Percentiles rank a stretch among this genome's conserved stretches.
Conservation (phyloP, 2,113 vertebrate genomes). For the Scartelaos histophorus region DNA sequence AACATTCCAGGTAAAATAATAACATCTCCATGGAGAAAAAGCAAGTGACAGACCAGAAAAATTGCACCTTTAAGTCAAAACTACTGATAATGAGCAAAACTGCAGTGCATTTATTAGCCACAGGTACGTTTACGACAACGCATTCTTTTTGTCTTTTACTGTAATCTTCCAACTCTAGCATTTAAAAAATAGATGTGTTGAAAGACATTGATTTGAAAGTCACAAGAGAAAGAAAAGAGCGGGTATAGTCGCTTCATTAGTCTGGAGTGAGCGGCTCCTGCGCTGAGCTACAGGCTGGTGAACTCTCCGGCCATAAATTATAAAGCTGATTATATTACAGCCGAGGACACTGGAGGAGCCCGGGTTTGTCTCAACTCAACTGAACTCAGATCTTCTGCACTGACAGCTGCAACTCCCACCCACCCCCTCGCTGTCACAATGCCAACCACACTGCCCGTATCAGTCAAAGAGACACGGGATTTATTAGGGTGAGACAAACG, state of each 20-base stretch:
- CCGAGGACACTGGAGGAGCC: conserved; percentile 33
- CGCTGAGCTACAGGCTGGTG: conserved; percentile 47
- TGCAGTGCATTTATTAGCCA: not conserved
- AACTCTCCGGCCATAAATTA: conserved; percentile 59
- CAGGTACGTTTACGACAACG: not conserved
- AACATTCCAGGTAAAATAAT: no score
- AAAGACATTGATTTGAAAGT: conserved; percentile 66
- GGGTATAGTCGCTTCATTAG: conserved; percentile 56
- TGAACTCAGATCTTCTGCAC: conserved; percentile 44
- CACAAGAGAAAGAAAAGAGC: conserved; percentile 39
- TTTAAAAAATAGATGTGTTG: conserved; percentile 64
- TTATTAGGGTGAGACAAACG: conserved; percentile 5
- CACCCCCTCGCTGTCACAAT: conserved; percentile 1
- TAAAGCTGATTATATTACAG: conserved; percentile 48
- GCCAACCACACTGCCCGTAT: conserved; percentile 21
- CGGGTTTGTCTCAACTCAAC: conserved; percentile 51
- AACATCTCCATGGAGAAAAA: no score
- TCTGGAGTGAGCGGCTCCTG: conserved; percentile 52
- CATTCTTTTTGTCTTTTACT: conserved; percentile 17
- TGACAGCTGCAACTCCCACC: conserved; percentile 31
- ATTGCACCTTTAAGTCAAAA: no score
- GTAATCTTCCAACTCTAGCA: conserved; percentile 54
- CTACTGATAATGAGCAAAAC: not conserved
- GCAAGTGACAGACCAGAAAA: no score
- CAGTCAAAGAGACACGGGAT: conserved; percentile 23